A percentile compares a stretch with the other conserved stretches of the same genome.
Conservation (phyloP, 1,140 invertebrate species). For the Neelides sp. region DNA sequence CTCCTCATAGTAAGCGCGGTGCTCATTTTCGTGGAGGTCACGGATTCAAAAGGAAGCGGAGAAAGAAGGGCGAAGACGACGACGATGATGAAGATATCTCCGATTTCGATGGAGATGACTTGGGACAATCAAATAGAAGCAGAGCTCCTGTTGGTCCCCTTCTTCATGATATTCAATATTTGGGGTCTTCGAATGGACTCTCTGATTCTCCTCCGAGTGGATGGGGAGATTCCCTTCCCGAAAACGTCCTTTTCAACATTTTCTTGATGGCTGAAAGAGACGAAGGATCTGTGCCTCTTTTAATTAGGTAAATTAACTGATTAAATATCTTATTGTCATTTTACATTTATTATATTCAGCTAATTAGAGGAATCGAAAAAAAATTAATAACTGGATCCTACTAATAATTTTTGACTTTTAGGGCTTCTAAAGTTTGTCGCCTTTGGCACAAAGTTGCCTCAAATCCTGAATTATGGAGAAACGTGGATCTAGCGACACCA, state of each 20-base stretch:
- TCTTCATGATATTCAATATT: too few species aligned
- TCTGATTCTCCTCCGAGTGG: conserved; percentile 40
- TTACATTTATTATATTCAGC: conserved; percentile 1
- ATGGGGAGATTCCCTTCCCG: conserved; percentile 49
- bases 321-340: conserved; percentile 6
- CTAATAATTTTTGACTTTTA: conserved; percentile 32
- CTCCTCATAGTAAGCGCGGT: conserved; percentile 33
- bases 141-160: too few species aligned
- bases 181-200: too few species aligned
- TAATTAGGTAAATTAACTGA: conserved; percentile 46
- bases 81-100: conserved; percentile 38
- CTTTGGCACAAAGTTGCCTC: conserved; percentile 56
- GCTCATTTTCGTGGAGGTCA: conserved; percentile 11
- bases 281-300: conserved; percentile 56
- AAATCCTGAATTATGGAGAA: conserved; percentile 55
- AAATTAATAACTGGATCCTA: conserved; percentile 3
- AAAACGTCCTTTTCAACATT: conserved; percentile 52
- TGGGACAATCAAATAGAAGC: conserved; percentile 27
- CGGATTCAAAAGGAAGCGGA: conserved; percentile 31
- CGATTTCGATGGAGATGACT: conserved; percentile 37
- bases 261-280: conserved; percentile 50
- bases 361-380: conserved; percentile 22
- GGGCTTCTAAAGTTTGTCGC: conserved; percentile 58
- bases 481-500: conserved; percentile 55
- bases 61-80: conserved; percentile 36